phyloP scores from a whole-genome alignment of 2,113 vertebrate species.

The Saguinus imperator region DNA sequence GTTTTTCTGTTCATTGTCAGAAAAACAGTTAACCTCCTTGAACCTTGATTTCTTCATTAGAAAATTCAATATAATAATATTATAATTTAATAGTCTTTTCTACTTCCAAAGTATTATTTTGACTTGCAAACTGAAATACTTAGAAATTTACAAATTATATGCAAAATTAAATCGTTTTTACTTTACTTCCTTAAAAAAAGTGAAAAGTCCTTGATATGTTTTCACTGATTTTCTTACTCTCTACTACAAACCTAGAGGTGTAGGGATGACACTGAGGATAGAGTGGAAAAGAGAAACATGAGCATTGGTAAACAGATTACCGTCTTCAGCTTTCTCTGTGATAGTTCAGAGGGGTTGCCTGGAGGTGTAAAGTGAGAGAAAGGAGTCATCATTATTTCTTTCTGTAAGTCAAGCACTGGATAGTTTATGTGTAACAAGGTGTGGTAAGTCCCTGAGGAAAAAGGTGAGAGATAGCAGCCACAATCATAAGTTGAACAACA shows the following conservation, averaged over 20 bases:
- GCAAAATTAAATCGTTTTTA: conserved; percentile 1
- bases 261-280: not conserved
- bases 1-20: not conserved
- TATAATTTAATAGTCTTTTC: not conserved
- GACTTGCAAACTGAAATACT: not conserved
- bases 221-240: not conserved
- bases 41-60: not conserved
- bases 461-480: conserved; percentile 22
- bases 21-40: not conserved
- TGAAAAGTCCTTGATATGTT: not conserved
- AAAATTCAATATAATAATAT: not conserved
- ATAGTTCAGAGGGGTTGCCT: not conserved
- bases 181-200: not conserved
- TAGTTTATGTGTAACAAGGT: not conserved
- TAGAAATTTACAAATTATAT: not conserved
- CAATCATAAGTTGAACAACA: not conserved
- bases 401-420: not conserved
- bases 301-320: not conserved
- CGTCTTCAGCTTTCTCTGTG: not conserved
- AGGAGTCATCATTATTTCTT: not conserved
- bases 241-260: not conserved
- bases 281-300: not conserved
- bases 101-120: not conserved
- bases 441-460: not conserved
- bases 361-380: not conserved